Conservation (phyloP, 2,113 vertebrate species). For the Ailurus styani region DNA sequence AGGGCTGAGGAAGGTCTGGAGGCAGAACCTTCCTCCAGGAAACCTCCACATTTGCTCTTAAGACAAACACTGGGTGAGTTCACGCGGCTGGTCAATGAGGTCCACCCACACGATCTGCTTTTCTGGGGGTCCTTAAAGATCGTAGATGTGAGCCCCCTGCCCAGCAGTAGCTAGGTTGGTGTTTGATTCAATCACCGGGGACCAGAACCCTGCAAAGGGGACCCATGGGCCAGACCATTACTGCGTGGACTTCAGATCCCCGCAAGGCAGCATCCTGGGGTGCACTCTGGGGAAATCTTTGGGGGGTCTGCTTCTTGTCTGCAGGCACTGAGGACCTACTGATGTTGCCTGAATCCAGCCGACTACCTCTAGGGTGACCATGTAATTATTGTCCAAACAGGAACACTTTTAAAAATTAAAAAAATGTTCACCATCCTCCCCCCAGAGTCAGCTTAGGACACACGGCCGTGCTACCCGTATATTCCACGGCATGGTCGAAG, state of each 20-base stretch:
- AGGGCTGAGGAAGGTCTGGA: background rate
- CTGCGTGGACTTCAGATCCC: accelerated
- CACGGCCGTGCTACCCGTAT: accelerated
- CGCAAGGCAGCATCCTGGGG: accelerated
- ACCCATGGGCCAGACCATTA: background rate
- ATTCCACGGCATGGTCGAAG: accelerated
- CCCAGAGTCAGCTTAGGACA: accelerated
- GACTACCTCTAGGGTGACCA: background rate
- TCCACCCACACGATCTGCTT: background rate
- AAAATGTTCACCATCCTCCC: no score
- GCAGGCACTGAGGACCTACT: background rate
- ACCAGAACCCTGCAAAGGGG: background rate
- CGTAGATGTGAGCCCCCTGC: background rate
- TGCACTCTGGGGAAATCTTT: background rate
- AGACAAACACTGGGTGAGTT: background rate
- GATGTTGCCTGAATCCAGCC: background rate
- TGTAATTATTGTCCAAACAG: background rate
- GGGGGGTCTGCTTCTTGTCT: background rate
- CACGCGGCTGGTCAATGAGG: accelerated
- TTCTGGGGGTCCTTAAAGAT: no score
- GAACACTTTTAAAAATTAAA: no score
- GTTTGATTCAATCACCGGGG: background rate
- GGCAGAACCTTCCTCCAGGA: background rate
- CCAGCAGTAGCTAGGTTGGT: no score
- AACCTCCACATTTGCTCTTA: background rate